Conservation (phyloP, 2,888 invertebrate genomes). For the Drosophila infuscata region DNA sequence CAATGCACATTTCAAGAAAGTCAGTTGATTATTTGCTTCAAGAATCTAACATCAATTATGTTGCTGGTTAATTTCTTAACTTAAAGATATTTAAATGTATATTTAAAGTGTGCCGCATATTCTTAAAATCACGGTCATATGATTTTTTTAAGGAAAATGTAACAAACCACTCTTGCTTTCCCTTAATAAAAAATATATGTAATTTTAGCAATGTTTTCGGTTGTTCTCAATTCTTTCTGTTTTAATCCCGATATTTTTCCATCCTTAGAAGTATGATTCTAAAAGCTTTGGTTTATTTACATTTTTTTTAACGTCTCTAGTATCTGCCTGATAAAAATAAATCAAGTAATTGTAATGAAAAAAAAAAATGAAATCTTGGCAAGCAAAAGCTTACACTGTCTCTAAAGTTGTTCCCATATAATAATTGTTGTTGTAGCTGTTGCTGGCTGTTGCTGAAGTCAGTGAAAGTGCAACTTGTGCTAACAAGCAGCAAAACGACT, state of each 20-base stretch:
- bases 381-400: conserved; percentile 15
- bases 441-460: conserved; percentile 28
- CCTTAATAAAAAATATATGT: too few relatives aligned
- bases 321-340: conserved; percentile 22
- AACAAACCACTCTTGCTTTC: background rate
- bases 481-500: conserved; percentile 58
- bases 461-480: conserved; percentile 68
- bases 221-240: background rate
- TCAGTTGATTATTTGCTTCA: background rate
- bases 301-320: conserved; percentile 3
- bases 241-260: background rate
- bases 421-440: conserved; percentile 16
- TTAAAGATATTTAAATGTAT: background rate
- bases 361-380: conserved; percentile 4
- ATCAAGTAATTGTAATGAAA: conserved; percentile 19
- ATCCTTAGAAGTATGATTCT: background rate
- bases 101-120: background rate
- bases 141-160: background rate
- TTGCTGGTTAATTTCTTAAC: background rate
- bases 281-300: background rate
- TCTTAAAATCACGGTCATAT: background rate
- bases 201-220: too few relatives aligned
- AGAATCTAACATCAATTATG: background rate
- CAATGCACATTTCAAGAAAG: background rate
- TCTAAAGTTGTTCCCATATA: conserved; percentile 8